These are phyloP conservation scores for Cremastobaeus sp. DNA, from an alignment of 2,888 invertebrate genomes.

Conservation along the genomic window DNA sequence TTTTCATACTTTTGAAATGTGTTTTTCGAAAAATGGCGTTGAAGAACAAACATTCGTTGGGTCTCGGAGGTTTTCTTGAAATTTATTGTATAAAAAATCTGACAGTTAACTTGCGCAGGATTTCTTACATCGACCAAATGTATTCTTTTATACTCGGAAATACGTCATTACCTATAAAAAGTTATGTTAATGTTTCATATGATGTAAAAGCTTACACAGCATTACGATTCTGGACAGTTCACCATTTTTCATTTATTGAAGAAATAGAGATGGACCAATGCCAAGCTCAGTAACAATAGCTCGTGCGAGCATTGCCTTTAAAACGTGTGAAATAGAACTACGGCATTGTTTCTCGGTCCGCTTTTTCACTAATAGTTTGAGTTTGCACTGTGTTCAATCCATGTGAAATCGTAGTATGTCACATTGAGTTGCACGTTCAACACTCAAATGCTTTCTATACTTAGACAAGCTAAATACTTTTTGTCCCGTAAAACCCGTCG, in stretches of 20 bases:
- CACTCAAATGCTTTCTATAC: slow-evolving; percentile 13
- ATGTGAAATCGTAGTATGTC: slow-evolving; percentile 35
- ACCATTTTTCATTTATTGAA: slow-evolving; percentile 46
- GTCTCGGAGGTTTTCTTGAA: neutral
- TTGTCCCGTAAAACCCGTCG: slow-evolving; percentile 1
- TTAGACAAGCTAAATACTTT: slow-evolving; percentile 18
- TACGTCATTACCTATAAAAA: slow-evolving; percentile 30
- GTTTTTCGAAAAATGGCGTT: no score
- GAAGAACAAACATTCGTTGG: neutral
- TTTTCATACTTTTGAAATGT: no score
- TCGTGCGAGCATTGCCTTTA: slow-evolving; percentile 31
- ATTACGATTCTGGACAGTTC: slow-evolving; percentile 41
- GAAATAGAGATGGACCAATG: slow-evolving; percentile 51
- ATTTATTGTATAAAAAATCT: no score
- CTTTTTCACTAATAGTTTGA: slow-evolving; percentile 46
- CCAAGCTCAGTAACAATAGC: slow-evolving; percentile 49
- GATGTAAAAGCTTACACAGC: slow-evolving; percentile 32
- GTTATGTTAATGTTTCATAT: slow-evolving; percentile 32
- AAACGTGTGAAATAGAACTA: slow-evolving; percentile 47
- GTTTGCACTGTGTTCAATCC: slow-evolving; percentile 32
- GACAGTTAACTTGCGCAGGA: neutral
- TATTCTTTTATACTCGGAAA: slow-evolving; percentile 25
- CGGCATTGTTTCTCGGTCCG: slow-evolving; percentile 36
- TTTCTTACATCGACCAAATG: slow-evolving; percentile 7
- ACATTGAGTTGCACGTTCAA: slow-evolving; percentile 24